Evolutionary conservation across 2,888 invertebrate species (phyloP).

Genomic region (Crocallis elinguaria): DNA sequence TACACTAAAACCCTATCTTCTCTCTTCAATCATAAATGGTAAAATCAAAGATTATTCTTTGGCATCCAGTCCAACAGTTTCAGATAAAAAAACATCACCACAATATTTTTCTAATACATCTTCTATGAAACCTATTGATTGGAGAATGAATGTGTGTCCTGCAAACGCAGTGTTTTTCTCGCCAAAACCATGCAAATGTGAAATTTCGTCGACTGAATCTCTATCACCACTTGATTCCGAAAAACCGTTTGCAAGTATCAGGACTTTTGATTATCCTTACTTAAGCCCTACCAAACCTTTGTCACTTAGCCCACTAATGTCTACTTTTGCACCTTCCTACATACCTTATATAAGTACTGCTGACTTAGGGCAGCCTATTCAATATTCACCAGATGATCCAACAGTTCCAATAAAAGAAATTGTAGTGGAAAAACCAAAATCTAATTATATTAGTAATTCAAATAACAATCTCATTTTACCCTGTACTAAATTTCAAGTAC

Average conservation of each 20-base stretch:
- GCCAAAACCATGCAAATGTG: background rate
- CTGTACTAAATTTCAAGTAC: no score
- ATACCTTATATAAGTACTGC: no score
- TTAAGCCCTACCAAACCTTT: background rate
- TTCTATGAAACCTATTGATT: background rate
- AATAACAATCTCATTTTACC: no score
- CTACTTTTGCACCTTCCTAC: no score
- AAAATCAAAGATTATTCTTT: no score
- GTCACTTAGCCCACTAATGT: background rate
- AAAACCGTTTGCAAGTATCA: background rate
- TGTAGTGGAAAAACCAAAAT: no score
- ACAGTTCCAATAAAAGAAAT: no score
- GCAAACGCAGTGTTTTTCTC: conserved; percentile 1
- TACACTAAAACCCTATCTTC: no score
- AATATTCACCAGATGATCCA: no score
- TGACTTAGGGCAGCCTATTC: no score
- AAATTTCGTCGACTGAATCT: background rate
- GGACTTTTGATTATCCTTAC: background rate
- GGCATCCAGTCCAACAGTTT: background rate
- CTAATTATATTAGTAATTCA: no score
- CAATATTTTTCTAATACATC: background rate
- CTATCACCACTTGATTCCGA: background rate
- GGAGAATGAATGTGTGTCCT: background rate
- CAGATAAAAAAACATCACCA: background rate
- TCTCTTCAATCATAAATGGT: no score